Evolutionary conservation across 2,797 vertebrate species (phyloP), one percentile per base, ranked within the genome.

Genomic region (Eulemur rubriventer): DNA sequence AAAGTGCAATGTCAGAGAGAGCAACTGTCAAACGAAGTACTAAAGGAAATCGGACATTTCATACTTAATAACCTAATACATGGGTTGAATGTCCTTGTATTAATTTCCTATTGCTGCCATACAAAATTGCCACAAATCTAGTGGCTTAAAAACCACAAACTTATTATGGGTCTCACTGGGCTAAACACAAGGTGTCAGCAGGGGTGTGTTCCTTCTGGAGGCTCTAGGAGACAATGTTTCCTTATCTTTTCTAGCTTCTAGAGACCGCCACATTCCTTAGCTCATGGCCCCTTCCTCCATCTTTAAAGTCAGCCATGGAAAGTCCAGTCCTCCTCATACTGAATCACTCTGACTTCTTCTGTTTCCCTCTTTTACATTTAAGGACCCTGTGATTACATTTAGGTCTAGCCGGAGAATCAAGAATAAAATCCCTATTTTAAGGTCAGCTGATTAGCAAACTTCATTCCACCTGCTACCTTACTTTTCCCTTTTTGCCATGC

Each of bases 281-380:
- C 55, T 81, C 46, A 48, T 46, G 57, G 38, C 16, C 35, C 52
- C 30, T 63, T 41, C 28, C 28, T 81, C 46, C 59, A 85, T 35
- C 78, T 92, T 96, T 67, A 89, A 75, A 97, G 91, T 50, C 76
- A 87, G 70, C 33, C 70, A 50, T 6, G 24, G n/a, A 61, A 26
- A 80, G 7, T 50, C 11, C 41, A 84, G 52, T 78, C 7, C 30
- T 83, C 24, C 57, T 85, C 75, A 88, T 5, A 59, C 0, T 24
- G 12, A 92, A 43, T 69, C 93, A 91, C 78, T 57, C 87, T 92
- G 48, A 52, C 35, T 43, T 76, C 46, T 83, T 72, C 35, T n/a
- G 12, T 17, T 33, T 83, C 59, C 35, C 6, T 52, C 78, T 72
- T 90, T 14, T 52, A 55, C 46, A 96, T 48, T 46, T 76, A 92